phyloP scores from a whole-genome alignment of 2,888 invertebrate species.

The Iselma pallidipennis region DNA sequence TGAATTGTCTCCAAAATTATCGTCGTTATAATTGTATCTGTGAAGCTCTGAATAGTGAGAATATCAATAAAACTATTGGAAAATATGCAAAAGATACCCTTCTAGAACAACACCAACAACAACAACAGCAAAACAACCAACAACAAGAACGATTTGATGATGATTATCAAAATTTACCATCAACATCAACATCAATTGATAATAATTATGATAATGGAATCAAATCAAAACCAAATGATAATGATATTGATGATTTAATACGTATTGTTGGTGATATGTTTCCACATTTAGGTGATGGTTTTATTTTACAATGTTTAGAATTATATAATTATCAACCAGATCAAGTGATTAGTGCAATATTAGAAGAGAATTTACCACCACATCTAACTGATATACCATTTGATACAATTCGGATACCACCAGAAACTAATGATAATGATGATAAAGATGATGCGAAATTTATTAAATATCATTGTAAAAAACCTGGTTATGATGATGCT shows the following conservation, averaged over 20 bases:
- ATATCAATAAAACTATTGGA: neutral
- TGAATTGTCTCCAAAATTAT: constrained; percentile 44
- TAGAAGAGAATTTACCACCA: constrained; percentile 73
- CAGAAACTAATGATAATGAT: constrained; percentile 31
- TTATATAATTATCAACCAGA: constrained; percentile 76
- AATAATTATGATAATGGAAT: neutral
- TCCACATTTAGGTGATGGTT: constrained; percentile 79
- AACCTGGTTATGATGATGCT: constrained; percentile 64
- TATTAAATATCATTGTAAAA: constrained; percentile 61
- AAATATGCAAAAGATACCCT: constrained; percentile 13
- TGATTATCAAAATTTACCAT: neutral
- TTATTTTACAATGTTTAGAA: constrained; percentile 73
- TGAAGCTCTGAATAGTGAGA: constrained; percentile 19
- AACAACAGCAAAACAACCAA: neutral
- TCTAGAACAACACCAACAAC: constrained; percentile 1
- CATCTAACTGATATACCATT: constrained; percentile 49
- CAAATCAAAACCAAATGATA: constrained; percentile 18
- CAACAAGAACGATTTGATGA: neutral
- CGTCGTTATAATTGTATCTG: constrained; percentile 35
- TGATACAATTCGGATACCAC: constrained; percentile 61
- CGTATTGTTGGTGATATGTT: constrained; percentile 63
- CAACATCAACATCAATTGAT: constrained; percentile 6
- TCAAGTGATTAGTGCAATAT: constrained; percentile 78
- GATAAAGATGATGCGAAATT: constrained; percentile 21
- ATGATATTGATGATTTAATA: constrained; percentile 54